Evolutionary conservation across 1,140 invertebrate genomes (phyloP), one percentile per base, ranked within the genome.

Genomic region (Tyrophagus putrescentiae): DNA sequence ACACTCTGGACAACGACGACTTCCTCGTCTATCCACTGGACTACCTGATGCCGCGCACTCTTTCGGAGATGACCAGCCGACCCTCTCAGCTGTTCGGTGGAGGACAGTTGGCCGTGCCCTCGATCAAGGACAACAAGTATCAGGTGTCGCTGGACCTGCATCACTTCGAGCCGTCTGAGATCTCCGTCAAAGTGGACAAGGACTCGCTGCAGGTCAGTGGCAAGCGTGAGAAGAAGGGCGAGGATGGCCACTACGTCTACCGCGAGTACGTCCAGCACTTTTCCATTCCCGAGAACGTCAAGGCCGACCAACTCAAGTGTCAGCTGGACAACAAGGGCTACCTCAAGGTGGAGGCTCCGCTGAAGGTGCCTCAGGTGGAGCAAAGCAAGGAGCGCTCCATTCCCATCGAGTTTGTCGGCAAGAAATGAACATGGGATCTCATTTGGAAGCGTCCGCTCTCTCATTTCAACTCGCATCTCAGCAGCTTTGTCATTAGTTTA

Each of bases 171-270:
- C 62, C 62, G 0, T 27, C 54, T 1, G 56, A 59, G 25, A 59
- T 63, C 18, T 44, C 21, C 1, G 57, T 63, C 16, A 63, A 63
- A 56, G 23, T 63, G 6, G 34, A 54, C 16, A 50, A 59, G 7
- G 56, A 63, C 21, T 54, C 54, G 33, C 7, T 63, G 4, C 25
- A 57, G 16, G 59, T 63, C n/a, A 34, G 45, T 31, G 62, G 50
- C n/a, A 63, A 60, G 21, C 57, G 60, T 16, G 62, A 63, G 18
- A 36, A 44, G 11, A 59, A 54, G 29, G 23, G 13, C 7, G 42
- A 63, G 16, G n/a, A n/a, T n/a, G 62, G 53, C n/a, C 33, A 44
- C 23, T 63, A 63, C 27, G 54, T 44, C n/a, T 57, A 48, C 25
- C 54, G 54, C 18, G 29, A 44, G 25, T 57, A 16, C 53, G 32